Base-by-base conservation (phyloP, 1,140 invertebrate species). In the Drosophila bifasciata region DNA sequence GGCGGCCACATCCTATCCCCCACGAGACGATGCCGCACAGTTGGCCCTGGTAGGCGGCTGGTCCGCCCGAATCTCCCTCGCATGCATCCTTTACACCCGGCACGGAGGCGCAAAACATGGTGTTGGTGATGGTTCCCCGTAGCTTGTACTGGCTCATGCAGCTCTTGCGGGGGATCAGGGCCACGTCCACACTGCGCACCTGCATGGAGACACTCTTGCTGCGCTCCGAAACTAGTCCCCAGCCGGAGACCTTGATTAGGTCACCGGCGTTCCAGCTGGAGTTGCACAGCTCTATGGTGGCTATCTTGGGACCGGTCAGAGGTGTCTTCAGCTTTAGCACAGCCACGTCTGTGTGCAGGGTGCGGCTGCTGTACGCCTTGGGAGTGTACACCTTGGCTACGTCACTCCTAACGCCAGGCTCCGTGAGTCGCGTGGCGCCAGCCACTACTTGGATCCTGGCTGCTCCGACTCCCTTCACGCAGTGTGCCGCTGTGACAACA, bases 31-130 rank as follows among this genome's bases (percentile, higher is more conserved):
- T 92, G 1, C 94, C 94, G 19, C 93, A 92, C 11, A 92, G 85
- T 45, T 93, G 89, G 2, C 90, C 89, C 40, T 93, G 90, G 71
- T 93, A 93, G 8, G 94, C 89, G 1, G 95, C 79, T 5, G 95
- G 94, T 11, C 94, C 94, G 7, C 94, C 95, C 0, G 92, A 93
- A 76, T 95, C 95, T 46, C 94, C 94, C 43, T 84, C 73, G 51
- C 89, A 90, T 32, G 89, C 44, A 59, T 90, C 89, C 77, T 83
- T 90, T 1, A 60, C 28, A 0, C 89, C 89, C 0, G 76, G 60
- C 2, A 71, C 50, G 3, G 83, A 41, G 48, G 89, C 89, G 45
- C 89, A 90, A 45, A 90, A 78, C 89, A 90, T 90, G 15, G 88
- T 88, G 36, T 11, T 64, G 19, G 79, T 78, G 1, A 90, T 77